Percentiles rank a stretch among this genome's conserved stretches.
These are phyloP conservation scores for Agriopis leucophaearia DNA, from an alignment of 2,888 invertebrate species.

Conservation along the genomic window DNA sequence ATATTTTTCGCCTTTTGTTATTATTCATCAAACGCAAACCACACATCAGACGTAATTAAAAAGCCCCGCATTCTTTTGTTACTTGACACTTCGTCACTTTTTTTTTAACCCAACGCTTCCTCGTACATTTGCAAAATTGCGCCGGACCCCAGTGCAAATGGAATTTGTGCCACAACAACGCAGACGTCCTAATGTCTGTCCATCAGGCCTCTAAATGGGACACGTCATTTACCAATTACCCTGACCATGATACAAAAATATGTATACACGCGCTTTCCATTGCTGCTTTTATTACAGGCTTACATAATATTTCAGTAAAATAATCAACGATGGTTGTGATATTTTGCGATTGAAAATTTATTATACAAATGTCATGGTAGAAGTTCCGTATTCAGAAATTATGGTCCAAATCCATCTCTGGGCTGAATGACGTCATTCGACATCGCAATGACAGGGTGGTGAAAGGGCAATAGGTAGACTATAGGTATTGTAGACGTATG, in stretches of 20 bases:
- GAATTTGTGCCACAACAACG: slow-evolving; percentile 72
- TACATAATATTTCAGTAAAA: not conserved
- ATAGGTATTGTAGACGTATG: slow-evolving; percentile 38
- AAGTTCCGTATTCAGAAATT: slow-evolving; percentile 76
- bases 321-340: slow-evolving; percentile 56
- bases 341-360: slow-evolving; percentile 16
- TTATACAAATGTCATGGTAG: slow-evolving; percentile 47
- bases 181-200: slow-evolving; percentile 84
- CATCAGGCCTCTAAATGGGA: slow-evolving; percentile 83
- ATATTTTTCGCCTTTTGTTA: slow-evolving; percentile 28
- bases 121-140: slow-evolving; percentile 79
- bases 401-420: slow-evolving; percentile 83
- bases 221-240: slow-evolving; percentile 81
- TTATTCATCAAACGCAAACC: slow-evolving; percentile 38
- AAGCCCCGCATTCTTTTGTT: slow-evolving; percentile 54
- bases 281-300: slow-evolving; percentile 42
- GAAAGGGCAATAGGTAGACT: slow-evolving; percentile 67
- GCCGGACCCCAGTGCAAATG: slow-evolving; percentile 76
- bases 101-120: slow-evolving; percentile 68
- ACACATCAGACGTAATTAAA: slow-evolving; percentile 45
- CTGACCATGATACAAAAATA: slow-evolving; percentile 38
- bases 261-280: slow-evolving; percentile 47
- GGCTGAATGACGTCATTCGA: slow-evolving; percentile 81
- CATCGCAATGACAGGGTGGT: slow-evolving; percentile 79
- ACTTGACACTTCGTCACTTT: slow-evolving; percentile 72